Conservation (phyloP, 2,888 invertebrate genomes). For the Heliothis peltigera region DNA sequence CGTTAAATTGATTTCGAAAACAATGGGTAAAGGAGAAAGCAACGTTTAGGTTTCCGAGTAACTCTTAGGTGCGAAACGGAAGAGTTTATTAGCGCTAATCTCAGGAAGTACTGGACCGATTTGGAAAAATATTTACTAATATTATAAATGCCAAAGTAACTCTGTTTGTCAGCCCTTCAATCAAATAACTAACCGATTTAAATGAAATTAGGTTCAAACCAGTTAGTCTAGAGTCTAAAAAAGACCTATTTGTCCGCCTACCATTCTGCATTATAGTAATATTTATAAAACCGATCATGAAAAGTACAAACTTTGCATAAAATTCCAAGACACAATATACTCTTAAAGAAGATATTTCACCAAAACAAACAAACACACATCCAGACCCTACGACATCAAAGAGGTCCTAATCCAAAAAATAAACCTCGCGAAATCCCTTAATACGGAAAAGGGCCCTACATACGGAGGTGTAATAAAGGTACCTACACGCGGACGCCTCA, state of each 20-base stretch:
- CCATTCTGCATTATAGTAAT: neutral
- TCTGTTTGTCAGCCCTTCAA: too few relatives aligned
- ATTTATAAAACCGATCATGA: constrained; percentile 9
- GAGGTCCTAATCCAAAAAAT: constrained; percentile 85
- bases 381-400: constrained; percentile 82
- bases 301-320: constrained; percentile 24
- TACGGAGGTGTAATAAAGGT: constrained; percentile 78
- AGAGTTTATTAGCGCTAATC: too few relatives aligned
- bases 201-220: too few relatives aligned
- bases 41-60: neutral
- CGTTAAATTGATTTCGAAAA: constrained; percentile 13
- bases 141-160: too few relatives aligned
- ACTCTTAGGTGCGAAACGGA: too few relatives aligned
- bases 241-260: too few relatives aligned
- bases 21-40: neutral
- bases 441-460: constrained; percentile 76
- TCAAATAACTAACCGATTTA: too few relatives aligned
- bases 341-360: constrained; percentile 51
- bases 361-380: constrained; percentile 85
- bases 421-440: constrained; percentile 85
- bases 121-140: too few relatives aligned
- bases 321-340: constrained; percentile 31
- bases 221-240: too few relatives aligned
- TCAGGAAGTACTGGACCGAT: too few relatives aligned
- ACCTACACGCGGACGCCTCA: constrained; percentile 84